Evolutionary conservation across 2,888 invertebrate species (phyloP).

Genomic region (Polydrusus pterygomalis): DNA sequence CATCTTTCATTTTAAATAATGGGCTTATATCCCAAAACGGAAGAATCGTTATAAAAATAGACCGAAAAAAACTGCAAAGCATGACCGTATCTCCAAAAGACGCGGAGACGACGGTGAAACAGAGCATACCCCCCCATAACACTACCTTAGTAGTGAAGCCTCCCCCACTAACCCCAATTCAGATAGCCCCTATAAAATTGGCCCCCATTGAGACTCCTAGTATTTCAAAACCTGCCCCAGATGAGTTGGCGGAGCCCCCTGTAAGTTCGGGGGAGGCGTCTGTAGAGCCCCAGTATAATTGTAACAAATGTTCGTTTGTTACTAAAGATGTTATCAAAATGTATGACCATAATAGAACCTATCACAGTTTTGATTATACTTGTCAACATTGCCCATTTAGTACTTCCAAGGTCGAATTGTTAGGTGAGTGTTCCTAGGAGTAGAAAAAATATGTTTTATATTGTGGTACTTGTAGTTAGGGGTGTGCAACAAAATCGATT

Average conservation of each 20-base stretch:
- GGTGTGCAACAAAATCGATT: too few relatives aligned
- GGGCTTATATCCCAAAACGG: slow-evolving; percentile 43
- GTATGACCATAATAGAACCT: slow-evolving; percentile 50
- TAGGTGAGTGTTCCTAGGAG: slow-evolving; percentile 44
- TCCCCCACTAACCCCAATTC: slow-evolving; percentile 8
- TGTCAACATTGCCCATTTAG: slow-evolving; percentile 53
- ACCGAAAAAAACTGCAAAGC: slow-evolving; percentile 37
- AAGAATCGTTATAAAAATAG: slow-evolving; percentile 49
- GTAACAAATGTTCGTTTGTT: slow-evolving; percentile 47
- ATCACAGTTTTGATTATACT: slow-evolving; percentile 50
- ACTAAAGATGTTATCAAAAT: slow-evolving; percentile 50
- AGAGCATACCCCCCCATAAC: background rate
- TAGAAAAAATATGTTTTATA: too few relatives aligned
- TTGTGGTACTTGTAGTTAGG: too few relatives aligned
- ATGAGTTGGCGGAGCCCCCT: background rate
- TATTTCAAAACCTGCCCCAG: background rate
- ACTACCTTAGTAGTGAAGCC: background rate
- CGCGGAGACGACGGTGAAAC: background rate
- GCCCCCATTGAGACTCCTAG: background rate
- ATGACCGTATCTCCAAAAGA: background rate
- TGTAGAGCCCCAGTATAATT: slow-evolving; percentile 21
- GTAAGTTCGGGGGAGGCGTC: background rate
- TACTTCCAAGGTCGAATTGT: slow-evolving; percentile 55
- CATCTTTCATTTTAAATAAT: slow-evolving; percentile 36
- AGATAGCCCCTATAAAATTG: too few relatives aligned